These are phyloP conservation scores for Dendrolimus houi DNA, from an alignment of 2,888 invertebrate genomes.

Conservation along the genomic window DNA sequence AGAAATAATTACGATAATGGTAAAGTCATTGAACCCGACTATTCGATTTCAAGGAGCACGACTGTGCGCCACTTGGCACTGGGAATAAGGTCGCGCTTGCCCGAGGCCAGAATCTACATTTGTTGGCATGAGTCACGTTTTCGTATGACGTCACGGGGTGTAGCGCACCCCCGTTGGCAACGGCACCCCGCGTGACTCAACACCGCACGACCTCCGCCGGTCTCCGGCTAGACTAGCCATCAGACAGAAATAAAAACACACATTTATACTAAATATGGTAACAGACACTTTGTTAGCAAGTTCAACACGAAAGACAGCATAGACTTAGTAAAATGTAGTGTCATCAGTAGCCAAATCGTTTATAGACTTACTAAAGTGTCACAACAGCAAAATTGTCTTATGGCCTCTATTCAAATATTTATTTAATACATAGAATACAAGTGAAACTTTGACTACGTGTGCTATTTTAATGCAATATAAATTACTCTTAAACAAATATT, in stretches of 20 bases:
- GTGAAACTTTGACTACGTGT: too few relatives aligned
- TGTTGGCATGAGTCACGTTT: slow-evolving; percentile 43
- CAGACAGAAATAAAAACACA: slow-evolving; percentile 34
- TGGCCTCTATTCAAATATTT: too few relatives aligned
- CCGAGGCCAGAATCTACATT: slow-evolving; percentile 35
- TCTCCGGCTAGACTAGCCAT: slow-evolving; percentile 27
- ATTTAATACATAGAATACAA: too few relatives aligned
- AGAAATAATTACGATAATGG: too few relatives aligned
- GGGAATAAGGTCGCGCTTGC: slow-evolving; percentile 16
- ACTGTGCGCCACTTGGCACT: neutral
- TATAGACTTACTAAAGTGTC: too few relatives aligned
- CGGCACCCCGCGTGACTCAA: slow-evolving; percentile 51
- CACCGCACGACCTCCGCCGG: slow-evolving; percentile 29
- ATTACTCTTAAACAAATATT: too few relatives aligned
- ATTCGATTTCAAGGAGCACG: neutral
- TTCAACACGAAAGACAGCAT: neutral
- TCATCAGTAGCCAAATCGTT: too few relatives aligned
- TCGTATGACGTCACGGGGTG: slow-evolving; percentile 53
- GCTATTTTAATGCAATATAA: too few relatives aligned
- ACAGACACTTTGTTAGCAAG: neutral
- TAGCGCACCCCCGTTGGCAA: slow-evolving; percentile 37
- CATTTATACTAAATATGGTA: slow-evolving; percentile 14
- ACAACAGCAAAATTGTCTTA: too few relatives aligned
- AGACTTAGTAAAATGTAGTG: too few relatives aligned
- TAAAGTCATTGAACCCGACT: slow-evolving; percentile 1